A percentile compares a stretch with the other conserved stretches of the same genome.
Evolutionary conservation across 2,797 vertebrate genomes (phyloP).

Genomic region (Acipenser oxyrinchus): DNA sequence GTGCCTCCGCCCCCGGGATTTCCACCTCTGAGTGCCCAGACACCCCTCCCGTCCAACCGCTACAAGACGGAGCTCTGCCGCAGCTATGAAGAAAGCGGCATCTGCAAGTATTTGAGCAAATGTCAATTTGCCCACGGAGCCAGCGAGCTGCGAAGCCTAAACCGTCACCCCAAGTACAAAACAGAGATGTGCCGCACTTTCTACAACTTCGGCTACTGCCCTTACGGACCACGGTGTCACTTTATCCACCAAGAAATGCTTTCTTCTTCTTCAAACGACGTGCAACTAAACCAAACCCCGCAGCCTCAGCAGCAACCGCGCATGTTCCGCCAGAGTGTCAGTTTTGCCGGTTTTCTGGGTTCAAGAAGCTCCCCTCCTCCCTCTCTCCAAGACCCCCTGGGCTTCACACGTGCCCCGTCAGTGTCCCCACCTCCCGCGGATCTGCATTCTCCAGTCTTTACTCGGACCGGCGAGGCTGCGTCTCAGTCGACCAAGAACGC

Average conservation of each 20-base stretch:
- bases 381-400: slow-evolving; percentile 47
- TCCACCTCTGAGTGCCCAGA: slow-evolving; percentile 50
- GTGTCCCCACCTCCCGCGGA: slow-evolving; percentile 64
- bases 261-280: slow-evolving; percentile 16
- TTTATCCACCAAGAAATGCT: slow-evolving; percentile 77
- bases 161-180: slow-evolving; percentile 86
- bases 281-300: slow-evolving; percentile 32
- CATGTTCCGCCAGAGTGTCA: slow-evolving; percentile 73
- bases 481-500: slow-evolving; percentile 24
- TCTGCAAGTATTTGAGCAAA: slow-evolving; percentile 81
- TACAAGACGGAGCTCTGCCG: slow-evolving; percentile 90
- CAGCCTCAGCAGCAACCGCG: slow-evolving; percentile 41
- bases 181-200: slow-evolving; percentile 86
- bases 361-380: slow-evolving; percentile 63
- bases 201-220: slow-evolving; percentile 82
- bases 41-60: slow-evolving; percentile 59
- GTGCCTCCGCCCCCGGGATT: slow-evolving; percentile 69
- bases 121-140: slow-evolving; percentile 86
- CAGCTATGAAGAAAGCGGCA: slow-evolving; percentile 78
- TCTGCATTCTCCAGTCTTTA: slow-evolving; percentile 55
- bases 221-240: slow-evolving; percentile 83
- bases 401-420: slow-evolving; percentile 64
- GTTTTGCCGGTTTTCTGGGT: slow-evolving; percentile 68
- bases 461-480: slow-evolving; percentile 23
- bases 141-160: slow-evolving; percentile 68